phyloP scores from a whole-genome alignment of 2,113 vertebrate species.

The Charina bottae region DNA sequence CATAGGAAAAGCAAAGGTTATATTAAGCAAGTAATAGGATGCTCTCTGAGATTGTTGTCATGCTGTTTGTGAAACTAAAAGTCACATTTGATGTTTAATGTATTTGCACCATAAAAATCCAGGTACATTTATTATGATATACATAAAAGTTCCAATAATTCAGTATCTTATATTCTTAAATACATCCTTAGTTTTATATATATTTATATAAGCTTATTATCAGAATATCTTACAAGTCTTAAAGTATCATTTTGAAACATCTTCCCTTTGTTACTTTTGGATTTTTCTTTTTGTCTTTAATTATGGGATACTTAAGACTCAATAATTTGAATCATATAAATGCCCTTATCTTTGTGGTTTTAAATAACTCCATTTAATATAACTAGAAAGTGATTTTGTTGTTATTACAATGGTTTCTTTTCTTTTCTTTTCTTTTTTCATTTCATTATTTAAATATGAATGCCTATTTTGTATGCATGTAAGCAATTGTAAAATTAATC shows the following conservation, averaged over 20 bases:
- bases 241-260: conserved; percentile 63
- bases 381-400: conserved; percentile 65
- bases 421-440: conserved; percentile 30
- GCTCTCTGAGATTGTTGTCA: conserved; percentile 61
- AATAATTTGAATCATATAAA: conserved; percentile 66
- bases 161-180: conserved; percentile 64
- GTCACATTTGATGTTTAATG: conserved; percentile 18
- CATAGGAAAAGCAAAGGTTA: conserved; percentile 19
- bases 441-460: conserved; percentile 44
- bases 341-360: conserved; percentile 66
- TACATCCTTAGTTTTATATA: conserved; percentile 55
- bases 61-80: conserved; percentile 58
- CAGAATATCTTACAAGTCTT: conserved; percentile 64
- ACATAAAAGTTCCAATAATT: conserved; percentile 50
- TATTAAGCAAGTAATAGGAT: conserved; percentile 68
- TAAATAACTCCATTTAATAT: conserved; percentile 67
- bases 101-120: conserved; percentile 65
- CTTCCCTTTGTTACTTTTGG: conserved; percentile 62
- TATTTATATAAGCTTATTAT: conserved; percentile 50
- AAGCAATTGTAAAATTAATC: conserved; percentile 28
- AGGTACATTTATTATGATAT: conserved; percentile 57
- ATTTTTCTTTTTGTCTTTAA: conserved; percentile 68
- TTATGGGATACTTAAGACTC: conserved; percentile 69
- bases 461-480: conserved; percentile 60
- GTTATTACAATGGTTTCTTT: conserved; percentile 16